Evolutionary conservation across 2,797 vertebrate species (phyloP).

Genomic region (Crocodylus rhombifer): DNA sequence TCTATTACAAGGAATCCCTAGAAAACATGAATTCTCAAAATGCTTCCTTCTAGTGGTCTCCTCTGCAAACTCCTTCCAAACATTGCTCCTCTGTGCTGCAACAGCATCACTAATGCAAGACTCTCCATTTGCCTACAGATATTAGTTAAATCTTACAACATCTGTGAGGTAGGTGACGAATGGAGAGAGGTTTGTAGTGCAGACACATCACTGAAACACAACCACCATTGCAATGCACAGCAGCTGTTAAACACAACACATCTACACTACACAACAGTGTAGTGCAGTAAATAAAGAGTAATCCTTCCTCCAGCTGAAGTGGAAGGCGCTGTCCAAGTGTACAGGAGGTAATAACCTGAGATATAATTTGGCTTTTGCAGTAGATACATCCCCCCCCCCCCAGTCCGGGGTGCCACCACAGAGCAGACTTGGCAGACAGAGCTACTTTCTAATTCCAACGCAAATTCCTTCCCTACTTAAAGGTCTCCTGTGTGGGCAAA

Average conservation of each 20-base stretch:
- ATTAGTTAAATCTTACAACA: not conserved
- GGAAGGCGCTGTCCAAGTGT: not conserved
- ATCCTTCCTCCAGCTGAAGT: not conserved
- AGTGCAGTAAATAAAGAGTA: accelerated
- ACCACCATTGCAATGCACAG: accelerated
- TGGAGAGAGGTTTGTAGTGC: accelerated
- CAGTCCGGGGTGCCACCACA: not conserved
- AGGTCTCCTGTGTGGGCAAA: not conserved
- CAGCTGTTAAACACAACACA: not conserved
- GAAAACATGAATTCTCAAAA: too few relatives aligned
- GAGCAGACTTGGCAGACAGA: not conserved
- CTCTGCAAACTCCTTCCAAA: not conserved
- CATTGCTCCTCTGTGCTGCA: not conserved
- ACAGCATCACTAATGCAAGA: not conserved
- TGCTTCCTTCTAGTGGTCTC: not conserved
- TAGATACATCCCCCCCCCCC: not conserved
- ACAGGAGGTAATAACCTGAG: not conserved
- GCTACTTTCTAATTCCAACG: not conserved
- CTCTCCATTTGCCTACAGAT: not conserved
- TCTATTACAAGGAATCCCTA: not conserved
- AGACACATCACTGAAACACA: not conserved
- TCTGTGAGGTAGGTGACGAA: not conserved
- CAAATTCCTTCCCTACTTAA: not conserved
- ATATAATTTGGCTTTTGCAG: not conserved
- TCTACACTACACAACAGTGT: accelerated